A percentile compares a stretch with the other conserved stretches of the same genome.
phyloP scores from a whole-genome alignment of 1,140 invertebrate genomes.

The Chrysopa pallens region DNA sequence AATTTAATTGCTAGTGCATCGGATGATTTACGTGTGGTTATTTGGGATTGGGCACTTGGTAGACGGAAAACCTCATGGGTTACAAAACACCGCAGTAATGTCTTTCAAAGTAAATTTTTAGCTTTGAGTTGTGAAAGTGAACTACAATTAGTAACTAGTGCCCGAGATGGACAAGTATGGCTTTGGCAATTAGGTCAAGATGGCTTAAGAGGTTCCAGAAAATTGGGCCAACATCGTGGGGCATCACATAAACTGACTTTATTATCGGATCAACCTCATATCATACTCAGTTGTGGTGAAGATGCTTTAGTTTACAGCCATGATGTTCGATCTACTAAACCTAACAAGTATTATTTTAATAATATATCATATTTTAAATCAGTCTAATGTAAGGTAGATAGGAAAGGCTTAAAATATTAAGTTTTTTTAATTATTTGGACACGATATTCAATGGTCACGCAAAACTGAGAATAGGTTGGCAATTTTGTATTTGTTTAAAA shows the following conservation, averaged over 20 bases:
- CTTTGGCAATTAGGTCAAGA: slow-evolving; percentile 23
- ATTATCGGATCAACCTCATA: slow-evolving; percentile 51
- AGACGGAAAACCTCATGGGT: slow-evolving; percentile 42
- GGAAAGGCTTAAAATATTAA: too few species aligned
- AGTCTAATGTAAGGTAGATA: too few species aligned
- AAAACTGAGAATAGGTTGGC: too few species aligned
- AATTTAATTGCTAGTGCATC: slow-evolving; percentile 70
- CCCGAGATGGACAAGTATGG: slow-evolving; percentile 73
- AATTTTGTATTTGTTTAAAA: too few species aligned
- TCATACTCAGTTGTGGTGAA: slow-evolving; percentile 74
- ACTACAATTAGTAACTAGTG: slow-evolving; percentile 69
- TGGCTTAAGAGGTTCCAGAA: slow-evolving; percentile 32
- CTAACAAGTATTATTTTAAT: slow-evolving; percentile 37
- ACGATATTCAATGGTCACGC: too few species aligned
- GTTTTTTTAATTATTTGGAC: too few species aligned
- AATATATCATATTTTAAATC: too few species aligned
- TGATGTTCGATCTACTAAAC: slow-evolving; percentile 55
- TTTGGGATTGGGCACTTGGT: slow-evolving; percentile 81
- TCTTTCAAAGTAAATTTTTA: slow-evolving; percentile 69
- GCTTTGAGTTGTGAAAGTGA: slow-evolving; percentile 40
- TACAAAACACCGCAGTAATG: slow-evolving; percentile 69
- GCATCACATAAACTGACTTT: slow-evolving; percentile 66
- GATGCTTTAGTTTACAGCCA: slow-evolving; percentile 65
- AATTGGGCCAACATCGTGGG: slow-evolving; percentile 48
- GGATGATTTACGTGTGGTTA: slow-evolving; percentile 67